Percentiles rank a stretch among this genome's conserved stretches.
Conservation (phyloP, 2,797 vertebrate genomes). For the Tokudaia muenninki region DNA sequence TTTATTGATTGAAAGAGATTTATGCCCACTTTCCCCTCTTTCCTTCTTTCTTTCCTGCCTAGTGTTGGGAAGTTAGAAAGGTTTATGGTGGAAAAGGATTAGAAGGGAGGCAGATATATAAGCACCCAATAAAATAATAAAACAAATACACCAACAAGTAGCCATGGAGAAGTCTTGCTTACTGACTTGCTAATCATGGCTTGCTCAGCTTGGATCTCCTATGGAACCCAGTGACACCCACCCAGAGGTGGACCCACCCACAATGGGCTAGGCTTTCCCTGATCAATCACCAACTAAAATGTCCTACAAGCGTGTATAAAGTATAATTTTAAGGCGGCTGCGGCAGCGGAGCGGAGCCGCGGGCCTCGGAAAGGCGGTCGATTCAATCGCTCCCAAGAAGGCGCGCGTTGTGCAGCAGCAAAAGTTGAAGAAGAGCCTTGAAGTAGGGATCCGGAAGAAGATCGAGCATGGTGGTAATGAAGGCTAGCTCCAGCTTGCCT, state of each 20-base stretch:
- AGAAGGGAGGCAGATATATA: not conserved
- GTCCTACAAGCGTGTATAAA: no score
- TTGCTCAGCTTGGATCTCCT: not conserved
- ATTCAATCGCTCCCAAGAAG: constrained; percentile 94
- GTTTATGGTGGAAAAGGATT: not conserved
- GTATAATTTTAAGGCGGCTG: not conserved
- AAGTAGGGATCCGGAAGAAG: constrained; percentile 94
- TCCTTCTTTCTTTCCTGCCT: not conserved
- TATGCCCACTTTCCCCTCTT: not conserved
- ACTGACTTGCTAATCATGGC: not conserved
- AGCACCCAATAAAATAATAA: not conserved
- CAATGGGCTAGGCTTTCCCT: not conserved
- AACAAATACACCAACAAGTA: not conserved
- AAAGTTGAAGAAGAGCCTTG: constrained; percentile 94
- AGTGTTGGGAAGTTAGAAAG: not conserved
- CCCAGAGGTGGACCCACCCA: no score
- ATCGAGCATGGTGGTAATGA: constrained; percentile 94
- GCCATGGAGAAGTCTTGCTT: not conserved
- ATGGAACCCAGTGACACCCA: not conserved
- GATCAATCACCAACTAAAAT: not conserved
- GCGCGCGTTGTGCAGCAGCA: constrained; percentile 92
- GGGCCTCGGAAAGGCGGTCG: constrained; percentile 93
- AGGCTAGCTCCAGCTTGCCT: constrained; percentile 90
- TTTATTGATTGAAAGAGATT: not conserved
- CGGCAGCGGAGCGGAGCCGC: constrained; percentile 84